Evolutionary conservation across 1,140 invertebrate species (phyloP), one percentile per base, ranked within the genome.

Genomic region (Oedothorax gibbosus): DNA sequence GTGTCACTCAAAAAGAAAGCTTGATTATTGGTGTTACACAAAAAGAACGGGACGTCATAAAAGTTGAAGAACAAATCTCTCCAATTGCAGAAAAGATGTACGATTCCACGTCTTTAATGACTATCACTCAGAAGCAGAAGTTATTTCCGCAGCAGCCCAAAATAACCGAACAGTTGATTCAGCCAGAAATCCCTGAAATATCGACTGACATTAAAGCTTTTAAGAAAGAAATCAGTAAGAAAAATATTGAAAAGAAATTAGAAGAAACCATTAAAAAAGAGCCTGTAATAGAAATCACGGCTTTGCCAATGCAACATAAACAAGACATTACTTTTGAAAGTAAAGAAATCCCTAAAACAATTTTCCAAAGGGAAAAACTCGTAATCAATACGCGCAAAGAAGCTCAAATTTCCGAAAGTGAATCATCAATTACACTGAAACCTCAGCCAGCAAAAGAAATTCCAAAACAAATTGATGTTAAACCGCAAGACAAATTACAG

Each of bases 261-360:
- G 85, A 85, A 73, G 79, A 77, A 84, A 73, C 35, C 7, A 35
- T 56, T 18, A 53, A 60, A 78, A 60, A 83, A 49, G 69, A 87
- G 69, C 77, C 83, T 60, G 71, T 82, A 53, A 69, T 49, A n/a
- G 80, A 86, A 76, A 66, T 84, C 14, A 64, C 85, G 62, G 72
- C 54, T 57, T 20, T 57, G 14, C 53, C 72, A 6, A 15, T 75
- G n/a, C 15, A 75, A 57, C 14, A 15, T 9, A 57, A 54, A 10
- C 72, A 60, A 20, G 20, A 54, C 20, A 60, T 75, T 10, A 56
- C 8, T 14, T 64, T 57, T 21, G 57, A 80, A 18, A 80, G 49
- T 15, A 71, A 62, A 18, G 51, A 65, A 75, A 77, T 20, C 9
- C 54, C 20, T 2, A 84, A 76, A 51, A 2, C n/a, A n/a, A 18